phyloP scores from a whole-genome alignment of 1,140 invertebrate species.

The Aphidius gifuensis region DNA sequence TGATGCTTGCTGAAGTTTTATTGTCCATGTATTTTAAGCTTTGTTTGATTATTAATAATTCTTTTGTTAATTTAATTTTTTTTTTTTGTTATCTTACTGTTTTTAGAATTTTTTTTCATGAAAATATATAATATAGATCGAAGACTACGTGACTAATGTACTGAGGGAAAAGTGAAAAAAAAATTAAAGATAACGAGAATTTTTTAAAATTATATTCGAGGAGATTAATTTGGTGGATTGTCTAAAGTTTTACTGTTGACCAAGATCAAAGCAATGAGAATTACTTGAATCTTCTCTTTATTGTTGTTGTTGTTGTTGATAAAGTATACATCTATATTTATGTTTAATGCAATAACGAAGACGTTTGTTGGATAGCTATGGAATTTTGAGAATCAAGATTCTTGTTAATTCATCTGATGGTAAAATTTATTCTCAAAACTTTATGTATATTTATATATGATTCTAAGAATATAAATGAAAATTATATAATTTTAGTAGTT shows the following conservation, averaged over 20 bases:
- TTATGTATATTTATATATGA: too few relatives aligned
- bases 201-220: slow-evolving; percentile 17
- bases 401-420: too few relatives aligned
- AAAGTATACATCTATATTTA: neutral
- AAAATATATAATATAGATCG: too few relatives aligned
- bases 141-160: too few relatives aligned
- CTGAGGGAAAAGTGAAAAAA: too few relatives aligned
- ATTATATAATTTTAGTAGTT: too few relatives aligned
- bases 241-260: slow-evolving; percentile 50
- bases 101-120: too few relatives aligned
- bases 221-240: neutral
- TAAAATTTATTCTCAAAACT: too few relatives aligned
- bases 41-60: slow-evolving; percentile 33
- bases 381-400: slow-evolving; percentile 15
- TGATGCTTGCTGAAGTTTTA: slow-evolving; percentile 5
- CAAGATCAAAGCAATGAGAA: slow-evolving; percentile 47
- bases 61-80: too few relatives aligned
- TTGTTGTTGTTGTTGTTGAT: slow-evolving; percentile 1
- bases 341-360: slow-evolving; percentile 41
- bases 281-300: slow-evolving; percentile 5
- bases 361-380: slow-evolving; percentile 33
- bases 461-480: too few relatives aligned
- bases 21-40: slow-evolving; percentile 12
- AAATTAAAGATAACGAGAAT: slow-evolving; percentile 33
- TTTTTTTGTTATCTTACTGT: too few relatives aligned